These are phyloP conservation scores for Dryobotodes eremita DNA, from an alignment of 2,888 invertebrate species.

Conservation along the genomic window DNA sequence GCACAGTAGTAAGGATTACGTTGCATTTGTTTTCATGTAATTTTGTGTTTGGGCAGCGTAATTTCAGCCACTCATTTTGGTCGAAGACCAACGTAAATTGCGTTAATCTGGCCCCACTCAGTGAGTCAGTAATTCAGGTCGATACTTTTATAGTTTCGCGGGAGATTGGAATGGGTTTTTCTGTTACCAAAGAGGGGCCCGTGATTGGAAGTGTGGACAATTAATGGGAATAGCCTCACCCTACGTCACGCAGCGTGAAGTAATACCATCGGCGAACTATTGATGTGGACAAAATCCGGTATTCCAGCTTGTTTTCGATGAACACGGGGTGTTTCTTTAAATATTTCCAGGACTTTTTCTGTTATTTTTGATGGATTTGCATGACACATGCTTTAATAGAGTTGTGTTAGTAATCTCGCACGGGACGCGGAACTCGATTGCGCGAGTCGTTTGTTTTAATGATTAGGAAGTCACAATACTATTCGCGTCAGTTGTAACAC, in stretches of 20 bases:
- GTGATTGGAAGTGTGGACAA: conserved; percentile 52
- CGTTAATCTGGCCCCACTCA: not conserved
- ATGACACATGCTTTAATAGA: not conserved
- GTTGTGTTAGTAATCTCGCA: not conserved
- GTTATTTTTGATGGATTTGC: not conserved
- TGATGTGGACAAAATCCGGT: conserved; percentile 13
- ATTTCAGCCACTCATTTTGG: conserved; percentile 15
- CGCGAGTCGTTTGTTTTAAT: not conserved
- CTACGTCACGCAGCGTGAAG: conserved; percentile 39
- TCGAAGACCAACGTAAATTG: not conserved
- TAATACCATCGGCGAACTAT: conserved; percentile 38
- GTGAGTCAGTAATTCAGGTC: conserved; percentile 12
- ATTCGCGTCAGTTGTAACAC: not conserved
- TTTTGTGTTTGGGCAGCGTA: not conserved
- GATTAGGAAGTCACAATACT: not conserved
- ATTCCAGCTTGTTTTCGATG: not conserved
- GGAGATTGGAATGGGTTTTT: conserved; percentile 53
- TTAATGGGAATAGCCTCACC: conserved; percentile 52
- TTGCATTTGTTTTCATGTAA: not conserved
- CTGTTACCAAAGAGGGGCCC: conserved; percentile 34
- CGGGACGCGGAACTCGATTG: no score
- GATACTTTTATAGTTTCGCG: conserved; percentile 41
- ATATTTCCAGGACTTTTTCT: not conserved
- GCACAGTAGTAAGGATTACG: not conserved
- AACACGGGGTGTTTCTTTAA: not conserved